A percentile compares a stretch with the other conserved stretches of the same genome.
phyloP scores from a whole-genome alignment of 2,888 invertebrate species.

The Coronaproctus castanopsis region DNA sequence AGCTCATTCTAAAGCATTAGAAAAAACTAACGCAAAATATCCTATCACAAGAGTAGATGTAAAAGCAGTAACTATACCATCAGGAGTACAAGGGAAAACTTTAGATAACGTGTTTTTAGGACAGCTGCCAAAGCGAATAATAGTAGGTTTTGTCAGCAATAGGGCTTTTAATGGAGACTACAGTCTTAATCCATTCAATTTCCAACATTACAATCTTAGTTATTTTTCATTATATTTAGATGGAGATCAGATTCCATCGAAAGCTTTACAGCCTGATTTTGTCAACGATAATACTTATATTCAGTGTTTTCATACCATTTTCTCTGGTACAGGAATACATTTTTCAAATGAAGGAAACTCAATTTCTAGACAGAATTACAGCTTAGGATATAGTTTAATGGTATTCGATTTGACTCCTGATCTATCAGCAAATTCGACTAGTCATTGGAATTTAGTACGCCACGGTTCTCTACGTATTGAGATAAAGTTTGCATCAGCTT shows the following conservation, averaged over 20 bases:
- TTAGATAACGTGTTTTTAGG: slow-evolving; percentile 23
- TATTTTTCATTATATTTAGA: slow-evolving; percentile 17
- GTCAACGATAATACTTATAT: slow-evolving; percentile 14
- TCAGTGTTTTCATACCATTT: slow-evolving; percentile 21
- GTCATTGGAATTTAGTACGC: slow-evolving; percentile 4
- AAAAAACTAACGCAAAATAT: slow-evolving; percentile 19
- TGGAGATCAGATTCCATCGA: slow-evolving; percentile 16
- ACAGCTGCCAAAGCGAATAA: slow-evolving; percentile 22
- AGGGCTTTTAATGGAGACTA: neutral
- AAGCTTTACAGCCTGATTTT: slow-evolving; percentile 14
- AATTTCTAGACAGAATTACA: slow-evolving; percentile 11
- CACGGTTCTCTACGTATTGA: slow-evolving; percentile 10
- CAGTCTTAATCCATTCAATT: slow-evolving; percentile 5
- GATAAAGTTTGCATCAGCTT: slow-evolving; percentile 16
- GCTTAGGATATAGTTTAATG: slow-evolving; percentile 18
- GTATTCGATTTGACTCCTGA: slow-evolving; percentile 22
- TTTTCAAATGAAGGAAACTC: neutral
- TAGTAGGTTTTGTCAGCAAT: slow-evolving; percentile 20
- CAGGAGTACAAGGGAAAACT: too few species aligned
- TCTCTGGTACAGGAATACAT: slow-evolving; percentile 1
- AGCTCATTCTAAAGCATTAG: slow-evolving; percentile 19
- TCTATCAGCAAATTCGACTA: slow-evolving; percentile 15
- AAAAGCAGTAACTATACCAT: slow-evolving; percentile 18
- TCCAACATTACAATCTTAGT: slow-evolving; percentile 16
- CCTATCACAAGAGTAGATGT: slow-evolving; percentile 18